Percentiles rank a stretch among this genome's conserved stretches.
These are phyloP conservation scores for Spodoptera picta DNA, from an alignment of 2,888 invertebrate genomes.

Conservation along the genomic window DNA sequence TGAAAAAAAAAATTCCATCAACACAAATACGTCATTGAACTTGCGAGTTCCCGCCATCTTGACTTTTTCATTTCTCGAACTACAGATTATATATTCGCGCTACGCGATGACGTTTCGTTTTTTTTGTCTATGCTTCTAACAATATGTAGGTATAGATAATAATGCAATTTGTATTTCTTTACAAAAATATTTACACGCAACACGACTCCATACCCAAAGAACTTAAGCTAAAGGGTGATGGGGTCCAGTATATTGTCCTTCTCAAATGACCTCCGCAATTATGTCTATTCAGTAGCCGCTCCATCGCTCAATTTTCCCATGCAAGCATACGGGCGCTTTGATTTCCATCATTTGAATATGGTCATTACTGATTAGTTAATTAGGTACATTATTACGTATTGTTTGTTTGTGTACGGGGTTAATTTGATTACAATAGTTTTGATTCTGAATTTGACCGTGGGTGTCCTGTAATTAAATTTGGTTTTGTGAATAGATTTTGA, in stretches of 20 bases:
- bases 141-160: too few species aligned
- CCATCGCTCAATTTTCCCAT: slow-evolving; percentile 77
- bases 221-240: slow-evolving; percentile 72
- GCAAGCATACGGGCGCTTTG: slow-evolving; percentile 86
- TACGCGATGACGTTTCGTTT: too few species aligned
- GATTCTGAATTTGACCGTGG: slow-evolving; percentile 52
- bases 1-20: too few species aligned
- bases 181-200: slow-evolving; percentile 17
- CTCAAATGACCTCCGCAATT: slow-evolving; percentile 87
- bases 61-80: too few species aligned
- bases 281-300: slow-evolving; percentile 79
- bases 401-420: slow-evolving; percentile 50
- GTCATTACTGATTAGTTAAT: slow-evolving; percentile 84
- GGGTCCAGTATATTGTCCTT: slow-evolving; percentile 78
- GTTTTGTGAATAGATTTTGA: neutral
- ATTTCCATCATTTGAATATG: slow-evolving; percentile 84
- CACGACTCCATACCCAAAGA: slow-evolving; percentile 63
- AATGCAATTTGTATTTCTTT: neutral
- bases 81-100: too few species aligned
- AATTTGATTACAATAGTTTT: slow-evolving; percentile 56
- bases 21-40: too few species aligned
- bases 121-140: too few species aligned
- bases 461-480: slow-evolving; percentile 65
- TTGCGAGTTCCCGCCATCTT: too few species aligned
- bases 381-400: slow-evolving; percentile 74